Conservation (phyloP, 2,888 invertebrate species). For the Luperina testacea region DNA sequence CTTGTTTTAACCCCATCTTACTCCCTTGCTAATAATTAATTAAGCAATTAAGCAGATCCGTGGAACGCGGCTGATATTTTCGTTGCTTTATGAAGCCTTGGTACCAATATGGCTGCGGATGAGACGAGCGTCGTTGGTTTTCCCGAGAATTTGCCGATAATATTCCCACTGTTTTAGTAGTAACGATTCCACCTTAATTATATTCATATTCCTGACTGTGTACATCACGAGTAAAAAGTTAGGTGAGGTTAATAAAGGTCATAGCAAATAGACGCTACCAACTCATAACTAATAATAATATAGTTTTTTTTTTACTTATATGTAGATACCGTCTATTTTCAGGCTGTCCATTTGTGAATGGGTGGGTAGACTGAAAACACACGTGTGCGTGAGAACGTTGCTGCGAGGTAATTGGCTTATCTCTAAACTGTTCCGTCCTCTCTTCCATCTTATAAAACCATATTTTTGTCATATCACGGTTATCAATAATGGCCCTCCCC, state of each 20-base stretch:
- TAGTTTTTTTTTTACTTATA: background rate
- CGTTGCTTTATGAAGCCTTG: slow-evolving; percentile 66
- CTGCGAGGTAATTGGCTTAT: slow-evolving; percentile 14
- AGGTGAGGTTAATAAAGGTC: no score
- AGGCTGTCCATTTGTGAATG: background rate
- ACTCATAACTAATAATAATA: no score
- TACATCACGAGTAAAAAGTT: background rate
- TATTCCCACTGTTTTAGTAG: background rate
- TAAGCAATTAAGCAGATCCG: slow-evolving; percentile 86
- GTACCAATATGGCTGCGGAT: slow-evolving; percentile 17
- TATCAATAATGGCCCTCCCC: slow-evolving; percentile 34
- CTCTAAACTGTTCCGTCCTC: background rate
- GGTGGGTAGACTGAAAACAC: background rate
- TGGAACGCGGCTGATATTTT: slow-evolving; percentile 77
- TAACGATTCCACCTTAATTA: background rate
- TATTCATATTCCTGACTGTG: background rate
- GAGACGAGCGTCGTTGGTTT: background rate
- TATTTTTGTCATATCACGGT: slow-evolving; percentile 42
- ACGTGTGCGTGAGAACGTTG: background rate
- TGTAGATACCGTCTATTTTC: background rate
- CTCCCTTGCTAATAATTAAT: slow-evolving; percentile 87
- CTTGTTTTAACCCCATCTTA: slow-evolving; percentile 86
- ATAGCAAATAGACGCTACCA: no score
- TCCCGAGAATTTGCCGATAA: slow-evolving; percentile 8
- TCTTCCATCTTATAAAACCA: slow-evolving; percentile 7